Evolutionary conservation across 2,888 invertebrate species (phyloP).

Genomic region (Hecatera dysodea): DNA sequence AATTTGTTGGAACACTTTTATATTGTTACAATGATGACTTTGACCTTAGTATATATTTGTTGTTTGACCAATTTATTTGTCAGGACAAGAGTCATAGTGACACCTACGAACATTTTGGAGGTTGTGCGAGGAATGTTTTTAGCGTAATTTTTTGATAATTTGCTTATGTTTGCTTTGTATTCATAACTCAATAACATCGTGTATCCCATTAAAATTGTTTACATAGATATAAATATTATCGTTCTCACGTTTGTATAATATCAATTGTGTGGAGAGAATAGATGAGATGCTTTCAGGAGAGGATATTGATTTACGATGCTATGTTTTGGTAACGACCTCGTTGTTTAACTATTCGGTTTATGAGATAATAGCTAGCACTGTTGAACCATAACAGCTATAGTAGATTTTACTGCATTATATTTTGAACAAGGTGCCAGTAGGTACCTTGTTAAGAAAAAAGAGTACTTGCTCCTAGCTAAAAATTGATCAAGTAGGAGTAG

Average conservation of each 20-base stretch:
- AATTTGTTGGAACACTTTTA: slow-evolving; percentile 20
- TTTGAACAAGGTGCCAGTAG: too few species aligned
- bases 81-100: not conserved
- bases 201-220: slow-evolving; percentile 5
- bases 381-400: not conserved
- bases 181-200: not conserved
- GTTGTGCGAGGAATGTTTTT: not conserved
- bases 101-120: not conserved
- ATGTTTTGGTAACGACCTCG: slow-evolving; percentile 33
- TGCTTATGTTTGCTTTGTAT: not conserved
- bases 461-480: too few species aligned
- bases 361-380: slow-evolving; percentile 66
- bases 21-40: slow-evolving; percentile 21
- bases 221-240: slow-evolving; percentile 7
- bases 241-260: slow-evolving; percentile 30
- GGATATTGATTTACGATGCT: slow-evolving; percentile 33
- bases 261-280: slow-evolving; percentile 42
- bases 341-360: slow-evolving; percentile 46
- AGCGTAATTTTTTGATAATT: not conserved
- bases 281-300: slow-evolving; percentile 24
- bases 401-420: too few species aligned
- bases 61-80: not conserved
- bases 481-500: too few species aligned
- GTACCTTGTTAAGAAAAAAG: too few species aligned
- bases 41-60: slow-evolving; percentile 31